Evolutionary conservation across 2,888 invertebrate species (phyloP), one percentile per base, ranked within the genome.

Genomic region (Clusia tigrina): DNA sequence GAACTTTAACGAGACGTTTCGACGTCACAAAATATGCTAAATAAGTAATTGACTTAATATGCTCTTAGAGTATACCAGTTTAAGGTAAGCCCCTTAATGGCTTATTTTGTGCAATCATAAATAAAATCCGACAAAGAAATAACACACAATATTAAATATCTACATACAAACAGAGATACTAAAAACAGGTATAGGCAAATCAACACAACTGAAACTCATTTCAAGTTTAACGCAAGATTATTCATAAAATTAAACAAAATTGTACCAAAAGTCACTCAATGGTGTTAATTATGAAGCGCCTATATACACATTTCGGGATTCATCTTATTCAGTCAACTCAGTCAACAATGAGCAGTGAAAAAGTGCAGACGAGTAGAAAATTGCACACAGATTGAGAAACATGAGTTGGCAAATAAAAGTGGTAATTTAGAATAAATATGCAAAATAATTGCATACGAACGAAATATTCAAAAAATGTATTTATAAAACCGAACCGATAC

Each of bases 301-400:
- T n/a, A n/a, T 42, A 42, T 10, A 48, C 5, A 12, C n/a, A 38
- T n/a, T 37, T 15, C 17, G n/a, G 54, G 42, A 24, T 54, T 46
- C 51, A 51, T n/a, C 15, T 2, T 25, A 54, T 17, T 59, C n/a
- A 37, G 32, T 23, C n/a, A 15, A 15, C 38, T 62, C 53, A 62
- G 62, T 63, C 51, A 42, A 37, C 20, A 12, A 37, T 63, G 37
- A 58, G 63, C 32, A 46, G 63, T 37, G 37, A 37, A 25, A 54
- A 58, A 54, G 63, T 58, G 42, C 51, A 25, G 58, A 63, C 63
- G 63, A 54, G 17, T 46, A 17, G 15, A 46, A 22, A 46, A n/a
- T n/a, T 42, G n/a, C 18, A 26, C 9, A 32, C 18, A 46, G n/a
- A 17, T 58, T 55, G 63, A 54, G 18, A 42, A 42, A 42, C n/a